These are phyloP conservation scores for Todiramphus chloris DNA, from an alignment of 2,113 vertebrate genomes.

Conservation along the genomic window DNA sequence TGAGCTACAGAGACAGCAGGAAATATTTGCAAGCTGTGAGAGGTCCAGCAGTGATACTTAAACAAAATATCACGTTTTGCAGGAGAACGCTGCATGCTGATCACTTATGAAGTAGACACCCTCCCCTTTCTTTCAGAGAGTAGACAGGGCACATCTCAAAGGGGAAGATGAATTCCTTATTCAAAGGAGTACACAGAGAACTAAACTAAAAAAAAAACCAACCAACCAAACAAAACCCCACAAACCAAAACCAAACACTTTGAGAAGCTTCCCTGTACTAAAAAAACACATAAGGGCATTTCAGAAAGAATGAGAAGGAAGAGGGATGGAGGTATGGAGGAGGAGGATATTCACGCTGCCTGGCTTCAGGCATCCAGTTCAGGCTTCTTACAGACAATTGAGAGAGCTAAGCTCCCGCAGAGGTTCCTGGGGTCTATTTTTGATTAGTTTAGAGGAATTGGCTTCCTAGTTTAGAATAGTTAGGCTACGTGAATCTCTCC, in stretches of 20 bases:
- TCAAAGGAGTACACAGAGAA: neutral
- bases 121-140: neutral
- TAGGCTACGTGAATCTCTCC: neutral
- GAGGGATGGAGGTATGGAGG: neutral
- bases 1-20: conserved; percentile 44
- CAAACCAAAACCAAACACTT: neutral
- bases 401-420: neutral
- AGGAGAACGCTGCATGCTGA: neutral
- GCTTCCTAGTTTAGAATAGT: neutral
- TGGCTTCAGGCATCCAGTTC: neutral
- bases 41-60: conserved; percentile 51
- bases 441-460: neutral
- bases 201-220: neutral
- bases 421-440: neutral
- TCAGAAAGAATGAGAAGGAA: neutral
- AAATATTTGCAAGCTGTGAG: conserved; percentile 64
- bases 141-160: neutral
- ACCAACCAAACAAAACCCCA: neutral
- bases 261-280: neutral
- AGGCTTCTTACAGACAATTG: neutral
- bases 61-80: conserved; percentile 60
- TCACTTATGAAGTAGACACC: conserved; percentile 21
- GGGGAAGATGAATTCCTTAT: neutral
- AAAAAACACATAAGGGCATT: neutral
- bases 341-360: neutral